Evolutionary conservation across 2,888 invertebrate genomes (phyloP).

Genomic region (Ornithoptera priamus): DNA sequence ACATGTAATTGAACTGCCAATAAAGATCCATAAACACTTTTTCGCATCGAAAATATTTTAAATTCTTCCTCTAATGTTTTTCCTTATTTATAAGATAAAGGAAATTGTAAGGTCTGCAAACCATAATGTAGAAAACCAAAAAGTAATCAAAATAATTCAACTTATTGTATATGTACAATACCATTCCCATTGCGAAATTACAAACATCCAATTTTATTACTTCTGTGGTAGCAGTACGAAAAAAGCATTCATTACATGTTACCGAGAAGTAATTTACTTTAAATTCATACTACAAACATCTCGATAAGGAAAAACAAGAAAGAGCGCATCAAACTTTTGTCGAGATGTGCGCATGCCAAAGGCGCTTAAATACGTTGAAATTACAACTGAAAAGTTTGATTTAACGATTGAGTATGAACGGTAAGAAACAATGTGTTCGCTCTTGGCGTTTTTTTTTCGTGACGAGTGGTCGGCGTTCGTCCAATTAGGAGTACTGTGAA

Average conservation of each 20-base stretch:
- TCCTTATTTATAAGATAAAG: too few species aligned
- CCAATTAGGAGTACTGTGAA: slow-evolving; percentile 74
- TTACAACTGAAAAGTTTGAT: slow-evolving; percentile 25
- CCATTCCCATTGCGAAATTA: too few species aligned
- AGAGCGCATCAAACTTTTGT: slow-evolving; percentile 53
- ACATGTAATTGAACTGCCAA: neutral
- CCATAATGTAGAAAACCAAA: too few species aligned
- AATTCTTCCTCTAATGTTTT: too few species aligned
- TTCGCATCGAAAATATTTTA: too few species aligned
- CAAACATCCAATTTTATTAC: neutral
- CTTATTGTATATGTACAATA: too few species aligned
- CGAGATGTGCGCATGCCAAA: slow-evolving; percentile 21
- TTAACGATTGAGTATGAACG: slow-evolving; percentile 41
- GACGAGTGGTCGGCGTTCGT: slow-evolving; percentile 58
- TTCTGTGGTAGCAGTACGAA: neutral
- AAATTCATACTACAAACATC: slow-evolving; percentile 64
- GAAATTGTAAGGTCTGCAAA: too few species aligned
- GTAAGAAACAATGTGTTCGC: slow-evolving; percentile 51
- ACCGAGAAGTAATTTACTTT: slow-evolving; percentile 51
- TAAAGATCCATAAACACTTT: too few species aligned
- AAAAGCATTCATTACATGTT: slow-evolving; percentile 31
- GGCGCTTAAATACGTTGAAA: slow-evolving; percentile 20
- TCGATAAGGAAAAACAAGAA: slow-evolving; percentile 55
- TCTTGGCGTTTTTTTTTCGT: slow-evolving; percentile 59
- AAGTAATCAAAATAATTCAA: too few species aligned